Evolutionary conservation across 2,113 vertebrate genomes (phyloP).

Genomic region (Semnornis frantzii): DNA sequence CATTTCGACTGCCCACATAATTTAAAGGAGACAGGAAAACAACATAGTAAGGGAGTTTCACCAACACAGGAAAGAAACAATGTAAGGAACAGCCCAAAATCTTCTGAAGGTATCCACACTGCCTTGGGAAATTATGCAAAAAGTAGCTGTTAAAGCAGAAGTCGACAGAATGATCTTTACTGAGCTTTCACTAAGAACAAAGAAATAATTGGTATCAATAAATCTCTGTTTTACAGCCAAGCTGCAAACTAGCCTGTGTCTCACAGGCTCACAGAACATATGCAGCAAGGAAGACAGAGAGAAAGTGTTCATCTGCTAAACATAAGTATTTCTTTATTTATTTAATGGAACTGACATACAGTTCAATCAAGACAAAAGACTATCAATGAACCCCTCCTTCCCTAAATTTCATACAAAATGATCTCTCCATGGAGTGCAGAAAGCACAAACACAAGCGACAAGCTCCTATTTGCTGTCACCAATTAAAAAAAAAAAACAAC

Average conservation of each 20-base stretch:
- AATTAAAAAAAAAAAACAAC: neutral
- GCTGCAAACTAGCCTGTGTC: neutral
- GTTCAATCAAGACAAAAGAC: neutral
- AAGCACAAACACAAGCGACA: neutral
- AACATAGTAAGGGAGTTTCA: neutral
- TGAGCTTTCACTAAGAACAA: slow-evolving; percentile 14
- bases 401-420: neutral
- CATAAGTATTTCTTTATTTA: neutral
- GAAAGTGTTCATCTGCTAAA: neutral
- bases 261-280: neutral
- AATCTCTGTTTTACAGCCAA: neutral
- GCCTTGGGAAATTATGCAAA: slow-evolving; percentile 12
- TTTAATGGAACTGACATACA: neutral
- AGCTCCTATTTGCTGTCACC: neutral
- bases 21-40: neutral
- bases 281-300: neutral
- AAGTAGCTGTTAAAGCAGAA: slow-evolving; percentile 5
- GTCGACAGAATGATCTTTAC: slow-evolving; percentile 16
- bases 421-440: neutral
- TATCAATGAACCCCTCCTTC: rapidly evolving
- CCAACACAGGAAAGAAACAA: neutral
- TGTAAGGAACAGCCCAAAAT: neutral
- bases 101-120: neutral
- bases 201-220: slow-evolving; percentile 20
- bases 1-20: neutral